Conservation (phyloP, 2,113 vertebrate genomes). For the Python bivittatus region DNA sequence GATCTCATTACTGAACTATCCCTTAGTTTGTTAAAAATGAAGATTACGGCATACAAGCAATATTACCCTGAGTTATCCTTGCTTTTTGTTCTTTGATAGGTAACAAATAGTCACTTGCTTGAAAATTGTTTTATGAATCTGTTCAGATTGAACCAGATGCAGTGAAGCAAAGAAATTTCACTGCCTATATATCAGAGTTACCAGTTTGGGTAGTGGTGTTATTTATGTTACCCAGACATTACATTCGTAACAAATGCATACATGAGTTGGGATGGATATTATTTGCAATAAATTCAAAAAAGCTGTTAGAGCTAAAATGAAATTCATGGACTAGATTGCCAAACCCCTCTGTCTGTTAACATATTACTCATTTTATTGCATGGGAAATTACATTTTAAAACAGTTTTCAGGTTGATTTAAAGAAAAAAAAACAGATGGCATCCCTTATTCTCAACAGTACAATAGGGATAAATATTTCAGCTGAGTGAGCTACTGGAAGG, state of each 20-base stretch:
- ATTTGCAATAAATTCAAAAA: conserved; percentile 39
- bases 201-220: conserved; percentile 34
- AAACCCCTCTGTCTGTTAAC: conserved; percentile 17
- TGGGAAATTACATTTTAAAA: conserved; percentile 36
- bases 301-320: conserved; percentile 16
- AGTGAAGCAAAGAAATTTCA: conserved; percentile 41
- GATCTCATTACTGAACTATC: neutral
- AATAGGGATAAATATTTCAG: neutral
- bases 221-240: conserved; percentile 42
- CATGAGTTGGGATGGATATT: conserved; percentile 38
- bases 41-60: neutral
- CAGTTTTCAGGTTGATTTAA: conserved; percentile 30
- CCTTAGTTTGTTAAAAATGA: neutral
- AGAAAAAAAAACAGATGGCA: neutral
- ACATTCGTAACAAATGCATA: conserved; percentile 46
- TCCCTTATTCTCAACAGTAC: conserved; percentile 35
- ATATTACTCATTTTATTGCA: conserved; percentile 37
- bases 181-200: conserved; percentile 33
- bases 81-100: conserved; percentile 30
- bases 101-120: conserved; percentile 13
- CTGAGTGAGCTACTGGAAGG: conserved; percentile 4
- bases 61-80: neutral
- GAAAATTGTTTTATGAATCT: conserved; percentile 25
- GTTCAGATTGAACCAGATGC: neutral
- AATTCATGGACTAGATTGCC: conserved; percentile 28